Conservation (phyloP, 2,888 invertebrate species). For the Drosophila aldrichi region DNA sequence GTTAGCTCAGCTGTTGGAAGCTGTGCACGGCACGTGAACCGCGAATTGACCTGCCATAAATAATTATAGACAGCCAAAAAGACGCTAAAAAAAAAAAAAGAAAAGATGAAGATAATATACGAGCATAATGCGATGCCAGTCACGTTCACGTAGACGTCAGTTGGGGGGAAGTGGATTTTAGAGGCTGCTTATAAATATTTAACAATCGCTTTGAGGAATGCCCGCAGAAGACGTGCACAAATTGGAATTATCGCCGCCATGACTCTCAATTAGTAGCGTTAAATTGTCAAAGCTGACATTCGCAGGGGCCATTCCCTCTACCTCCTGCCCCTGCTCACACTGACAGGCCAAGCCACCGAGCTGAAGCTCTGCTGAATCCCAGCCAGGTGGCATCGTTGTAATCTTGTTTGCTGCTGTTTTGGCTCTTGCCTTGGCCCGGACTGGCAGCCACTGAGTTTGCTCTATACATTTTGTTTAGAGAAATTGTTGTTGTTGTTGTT, state of each 20-base stretch:
- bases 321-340: background rate
- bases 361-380: background rate
- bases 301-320: slow-evolving; percentile 3
- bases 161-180: slow-evolving; percentile 24
- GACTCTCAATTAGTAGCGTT: slow-evolving; percentile 78
- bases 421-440: background rate
- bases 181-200: slow-evolving; percentile 65
- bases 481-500: background rate
- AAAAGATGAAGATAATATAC: slow-evolving; percentile 57
- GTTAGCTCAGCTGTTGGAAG: slow-evolving; percentile 25
- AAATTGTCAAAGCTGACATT: slow-evolving; percentile 68
- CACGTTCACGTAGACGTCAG: slow-evolving; percentile 57
- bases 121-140: slow-evolving; percentile 53
- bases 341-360: background rate
- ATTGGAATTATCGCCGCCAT: slow-evolving; percentile 78
- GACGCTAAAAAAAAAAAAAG: slow-evolving; percentile 60
- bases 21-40: slow-evolving; percentile 58
- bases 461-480: slow-evolving; percentile 17
- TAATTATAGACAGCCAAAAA: slow-evolving; percentile 65
- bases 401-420: slow-evolving; percentile 40
- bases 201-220: slow-evolving; percentile 51
- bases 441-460: slow-evolving; percentile 21
- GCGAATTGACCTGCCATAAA: slow-evolving; percentile 57
- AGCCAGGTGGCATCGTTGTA: slow-evolving; percentile 36
- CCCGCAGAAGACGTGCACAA: slow-evolving; percentile 64